Evolutionary conservation across 2,797 vertebrate species (phyloP).

Genomic region (Etheostoma perlongum): DNA sequence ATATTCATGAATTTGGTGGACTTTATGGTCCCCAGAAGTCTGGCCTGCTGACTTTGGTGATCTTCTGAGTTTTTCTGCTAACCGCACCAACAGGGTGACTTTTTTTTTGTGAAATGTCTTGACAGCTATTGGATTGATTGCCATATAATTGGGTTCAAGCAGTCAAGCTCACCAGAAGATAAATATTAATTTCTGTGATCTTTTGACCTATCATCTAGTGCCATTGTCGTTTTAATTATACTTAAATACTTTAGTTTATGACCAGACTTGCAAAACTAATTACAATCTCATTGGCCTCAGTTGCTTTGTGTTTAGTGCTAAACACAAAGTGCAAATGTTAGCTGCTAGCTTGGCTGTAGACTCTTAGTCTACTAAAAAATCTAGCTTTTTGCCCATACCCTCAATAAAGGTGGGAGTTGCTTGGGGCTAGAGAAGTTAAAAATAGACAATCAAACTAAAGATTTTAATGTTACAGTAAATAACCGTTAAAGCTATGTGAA

Average conservation of each 20-base stretch:
- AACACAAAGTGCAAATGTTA: too few species aligned
- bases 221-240: not conserved
- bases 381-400: not conserved
- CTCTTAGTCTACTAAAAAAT: slow-evolving; percentile 8
- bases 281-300: not conserved
- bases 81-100: not conserved
- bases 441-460: not conserved
- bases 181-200: not conserved
- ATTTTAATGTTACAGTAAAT: not conserved
- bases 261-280: not conserved
- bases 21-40: not conserved
- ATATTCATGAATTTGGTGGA: not conserved
- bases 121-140: not conserved
- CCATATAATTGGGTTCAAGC: not conserved
- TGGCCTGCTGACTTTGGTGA: not conserved
- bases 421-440: not conserved
- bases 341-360: not conserved
- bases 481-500: not conserved
- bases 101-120: not conserved
- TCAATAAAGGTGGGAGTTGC: not conserved
- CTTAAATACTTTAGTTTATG: not conserved
- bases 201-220: not conserved
- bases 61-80: not conserved
- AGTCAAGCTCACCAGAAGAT: not conserved
- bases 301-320: not conserved